Percentiles rank a stretch among this genome's conserved stretches.
These are phyloP conservation scores for Ispidina lecontei DNA, from an alignment of 2,797 vertebrate genomes.

Conservation along the genomic window DNA sequence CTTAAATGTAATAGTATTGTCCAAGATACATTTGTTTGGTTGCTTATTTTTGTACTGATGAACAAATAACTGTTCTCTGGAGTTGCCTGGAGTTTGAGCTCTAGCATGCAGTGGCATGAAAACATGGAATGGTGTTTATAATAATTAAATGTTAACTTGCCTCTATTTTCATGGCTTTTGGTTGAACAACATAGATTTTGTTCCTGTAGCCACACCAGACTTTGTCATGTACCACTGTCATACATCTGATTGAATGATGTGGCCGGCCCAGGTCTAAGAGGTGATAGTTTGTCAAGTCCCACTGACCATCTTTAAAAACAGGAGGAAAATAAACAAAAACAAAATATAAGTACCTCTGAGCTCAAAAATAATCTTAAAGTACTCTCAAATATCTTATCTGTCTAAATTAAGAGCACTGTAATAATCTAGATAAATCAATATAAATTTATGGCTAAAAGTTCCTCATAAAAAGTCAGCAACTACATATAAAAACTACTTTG, in stretches of 20 bases:
- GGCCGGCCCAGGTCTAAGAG: slow-evolving; percentile 92
- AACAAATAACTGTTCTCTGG: not conserved
- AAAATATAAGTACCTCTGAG: not conserved
- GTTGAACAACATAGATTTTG: slow-evolving; percentile 96
- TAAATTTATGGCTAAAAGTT: not conserved
- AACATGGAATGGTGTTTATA: not conserved
- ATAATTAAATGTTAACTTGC: slow-evolving; percentile 64
- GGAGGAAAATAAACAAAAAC: not conserved
- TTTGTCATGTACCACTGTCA: slow-evolving; percentile 96
- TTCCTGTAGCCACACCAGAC: slow-evolving; percentile 99
- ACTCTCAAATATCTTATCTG: not conserved
- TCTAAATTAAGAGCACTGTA: not conserved
- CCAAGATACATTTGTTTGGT: not conserved
- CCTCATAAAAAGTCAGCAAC: not conserved
- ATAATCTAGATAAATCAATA: not conserved
- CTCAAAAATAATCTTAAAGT: not conserved
- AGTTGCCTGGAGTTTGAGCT: not conserved
- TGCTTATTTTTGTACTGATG: not conserved
- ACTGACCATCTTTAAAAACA: slow-evolving; percentile 89
- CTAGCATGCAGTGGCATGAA: not conserved
- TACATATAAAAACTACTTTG: not conserved
- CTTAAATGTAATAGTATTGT: not conserved
- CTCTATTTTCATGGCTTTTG: slow-evolving; percentile 98
- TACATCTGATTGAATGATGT: slow-evolving; percentile 95
- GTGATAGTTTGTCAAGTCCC: slow-evolving; percentile 98